phyloP scores from a whole-genome alignment of 2,113 vertebrate genomes.

The Himantopus leucocephalus region DNA sequence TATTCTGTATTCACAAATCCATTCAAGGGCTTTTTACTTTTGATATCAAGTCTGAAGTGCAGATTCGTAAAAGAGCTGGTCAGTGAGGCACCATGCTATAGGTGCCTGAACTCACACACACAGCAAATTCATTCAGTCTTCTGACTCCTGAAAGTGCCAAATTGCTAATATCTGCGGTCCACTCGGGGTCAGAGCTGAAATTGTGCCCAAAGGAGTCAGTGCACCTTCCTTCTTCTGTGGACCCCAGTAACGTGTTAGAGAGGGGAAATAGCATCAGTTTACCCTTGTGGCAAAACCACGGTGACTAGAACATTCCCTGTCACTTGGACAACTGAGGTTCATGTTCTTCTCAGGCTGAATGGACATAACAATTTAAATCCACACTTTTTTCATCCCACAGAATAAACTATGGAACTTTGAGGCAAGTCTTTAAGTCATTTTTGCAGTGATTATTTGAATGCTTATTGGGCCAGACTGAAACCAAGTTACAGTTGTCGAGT shows the following conservation, averaged over 20 bases:
- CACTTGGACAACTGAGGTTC: background rate
- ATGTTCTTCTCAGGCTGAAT: background rate
- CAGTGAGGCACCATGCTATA: fast-evolving
- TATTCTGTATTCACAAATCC: background rate
- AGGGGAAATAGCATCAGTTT: background rate
- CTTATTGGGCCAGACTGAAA: background rate
- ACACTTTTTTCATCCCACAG: background rate
- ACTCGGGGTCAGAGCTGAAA: background rate
- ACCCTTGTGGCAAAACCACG: background rate
- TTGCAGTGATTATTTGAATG: background rate
- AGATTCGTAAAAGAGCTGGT: background rate
- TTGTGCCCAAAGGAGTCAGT: background rate
- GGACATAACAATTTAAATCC: background rate
- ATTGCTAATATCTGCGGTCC: no score
- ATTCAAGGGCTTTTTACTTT: background rate
- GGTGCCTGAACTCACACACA: background rate
- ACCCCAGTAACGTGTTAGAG: background rate
- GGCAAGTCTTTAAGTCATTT: background rate
- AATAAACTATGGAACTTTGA: background rate
- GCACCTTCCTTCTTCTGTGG: background rate
- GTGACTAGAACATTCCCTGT: background rate
- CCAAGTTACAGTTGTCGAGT: background rate
- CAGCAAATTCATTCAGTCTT: background rate
- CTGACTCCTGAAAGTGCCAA: fast-evolving
- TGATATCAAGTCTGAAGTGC: background rate